Base-by-base conservation (phyloP, 2,797 vertebrate species). In the Geotrypetes seraphini region DNA sequence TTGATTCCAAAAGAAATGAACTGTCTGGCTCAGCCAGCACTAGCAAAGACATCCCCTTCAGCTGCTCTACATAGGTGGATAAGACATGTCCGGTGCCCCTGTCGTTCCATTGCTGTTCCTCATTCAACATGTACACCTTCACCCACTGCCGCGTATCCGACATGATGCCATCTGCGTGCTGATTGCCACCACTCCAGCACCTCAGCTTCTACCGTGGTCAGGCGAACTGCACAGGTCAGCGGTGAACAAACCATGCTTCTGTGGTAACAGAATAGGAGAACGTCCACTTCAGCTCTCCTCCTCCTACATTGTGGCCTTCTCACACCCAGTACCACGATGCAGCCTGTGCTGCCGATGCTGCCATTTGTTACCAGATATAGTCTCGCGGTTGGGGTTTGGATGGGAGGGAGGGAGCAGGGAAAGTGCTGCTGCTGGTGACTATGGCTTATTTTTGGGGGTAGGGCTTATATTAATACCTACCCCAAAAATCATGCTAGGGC, bases 31-130 rank as follows among this genome's bases (percentile, higher is more conserved):
- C 94, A 22, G 94, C 92, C 54, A 90, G 87, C 43, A 97, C 94
- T 47, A 97, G 74, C 48, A 97, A 77, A n/a, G 91, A 91, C 67
- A 88, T 93, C 28, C 90, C 94, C 53, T 89, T 91, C 43, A 92
- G 73, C 16, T 90, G 80, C 42, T 98, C 94, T 41, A 94, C 91
- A 32, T 93, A 95, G 2, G 87, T 90, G 36, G 90, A 95, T 12
- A 92, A 93, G 58, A 97, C 94, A 50, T 97, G 95, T 15, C 95
- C 94, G 25, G 95, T 97, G 25, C 95, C 95, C 67, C 93, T 78
- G 72, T 97, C 95, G 73, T 96, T 95, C 95, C 94, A 97, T 56
- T 98, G 95, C 27, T 94, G 87, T 64, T 97, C 94, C 53, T 97
- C 94, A 46, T 97, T 98, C 37, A 98, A 83, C 52, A 92, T 96